Conservation (phyloP, 2,888 invertebrate species). For the Drosophila fulvimacula region DNA sequence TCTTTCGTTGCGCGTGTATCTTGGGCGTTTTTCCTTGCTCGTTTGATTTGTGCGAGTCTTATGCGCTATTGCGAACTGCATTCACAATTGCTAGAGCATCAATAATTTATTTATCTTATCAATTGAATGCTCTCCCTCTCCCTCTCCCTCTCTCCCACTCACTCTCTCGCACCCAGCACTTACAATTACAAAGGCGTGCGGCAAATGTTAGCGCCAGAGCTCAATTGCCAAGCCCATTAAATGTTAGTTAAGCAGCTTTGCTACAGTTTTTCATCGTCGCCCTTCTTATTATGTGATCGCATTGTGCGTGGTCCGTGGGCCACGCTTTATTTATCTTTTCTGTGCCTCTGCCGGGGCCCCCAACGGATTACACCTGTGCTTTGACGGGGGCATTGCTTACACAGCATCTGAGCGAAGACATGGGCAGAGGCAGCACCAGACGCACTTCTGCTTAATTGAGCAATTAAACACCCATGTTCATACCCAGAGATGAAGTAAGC, state of each 20-base stretch:
- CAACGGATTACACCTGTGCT: slow-evolving; percentile 70
- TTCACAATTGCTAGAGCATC: slow-evolving; percentile 23
- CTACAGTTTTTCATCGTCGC: slow-evolving; percentile 46
- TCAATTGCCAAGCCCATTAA: slow-evolving; percentile 57
- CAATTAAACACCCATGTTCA: slow-evolving; percentile 81
- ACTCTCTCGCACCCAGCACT: background rate
- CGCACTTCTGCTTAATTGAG: slow-evolving; percentile 81
- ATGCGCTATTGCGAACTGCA: slow-evolving; percentile 26
- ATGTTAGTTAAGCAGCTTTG: slow-evolving; percentile 71
- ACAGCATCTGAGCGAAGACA: slow-evolving; percentile 56
- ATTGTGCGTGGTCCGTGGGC: slow-evolving; percentile 32
- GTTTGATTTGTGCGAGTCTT: slow-evolving; percentile 42
- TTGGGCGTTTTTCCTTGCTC: slow-evolving; percentile 42
- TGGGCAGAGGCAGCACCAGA: slow-evolving; percentile 33
- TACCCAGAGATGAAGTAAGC: slow-evolving; percentile 50
- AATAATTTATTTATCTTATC: slow-evolving; percentile 33
- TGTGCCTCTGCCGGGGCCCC: slow-evolving; percentile 20
- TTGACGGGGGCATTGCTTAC: slow-evolving; percentile 30
- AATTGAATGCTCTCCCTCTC: slow-evolving; percentile 4
- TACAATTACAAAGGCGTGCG: slow-evolving; percentile 54
- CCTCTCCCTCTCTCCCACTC: background rate
- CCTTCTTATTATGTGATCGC: slow-evolving; percentile 18
- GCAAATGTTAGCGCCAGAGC: slow-evolving; percentile 74
- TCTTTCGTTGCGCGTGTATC: slow-evolving; percentile 65
- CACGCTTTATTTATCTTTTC: slow-evolving; percentile 27